These are phyloP conservation scores for Heliconius ismenius DNA, from an alignment of 2,888 invertebrate species.

Conservation along the genomic window DNA sequence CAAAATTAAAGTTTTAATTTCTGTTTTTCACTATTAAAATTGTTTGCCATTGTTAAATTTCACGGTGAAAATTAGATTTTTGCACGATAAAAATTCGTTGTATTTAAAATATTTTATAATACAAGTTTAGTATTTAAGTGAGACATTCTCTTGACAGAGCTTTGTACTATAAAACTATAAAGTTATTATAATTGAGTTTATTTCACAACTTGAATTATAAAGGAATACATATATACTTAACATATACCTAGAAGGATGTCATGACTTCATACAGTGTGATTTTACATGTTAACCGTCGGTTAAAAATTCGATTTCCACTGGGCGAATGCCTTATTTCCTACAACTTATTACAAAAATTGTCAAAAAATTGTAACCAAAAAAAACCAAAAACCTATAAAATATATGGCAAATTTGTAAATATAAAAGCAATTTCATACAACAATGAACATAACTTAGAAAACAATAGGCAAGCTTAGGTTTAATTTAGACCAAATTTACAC, in stretches of 20 bases:
- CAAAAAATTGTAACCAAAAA: no score
- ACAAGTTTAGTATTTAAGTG: background rate
- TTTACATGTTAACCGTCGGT: no score
- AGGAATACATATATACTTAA: no score
- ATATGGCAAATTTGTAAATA: background rate
- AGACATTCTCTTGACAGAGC: background rate
- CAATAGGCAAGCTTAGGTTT: background rate
- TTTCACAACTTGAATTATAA: no score
- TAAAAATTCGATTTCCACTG: no score
- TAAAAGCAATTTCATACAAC: background rate
- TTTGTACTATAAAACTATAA: background rate
- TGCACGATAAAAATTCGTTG: background rate
- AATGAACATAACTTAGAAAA: background rate
- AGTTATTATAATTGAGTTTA: no score
- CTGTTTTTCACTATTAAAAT: slow-evolving; percentile 26
- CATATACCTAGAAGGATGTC: no score
- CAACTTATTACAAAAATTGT: no score
- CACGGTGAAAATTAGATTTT: slow-evolving; percentile 12
- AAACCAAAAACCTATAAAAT: background rate
- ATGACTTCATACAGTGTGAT: no score
- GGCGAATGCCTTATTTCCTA: no score
- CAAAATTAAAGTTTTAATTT: slow-evolving; percentile 33
- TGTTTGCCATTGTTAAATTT: slow-evolving; percentile 25
- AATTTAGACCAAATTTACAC: background rate
- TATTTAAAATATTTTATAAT: slow-evolving; percentile 3